Conservation (phyloP, 2,797 vertebrate genomes). For the Sandelia bainsii region DNA sequence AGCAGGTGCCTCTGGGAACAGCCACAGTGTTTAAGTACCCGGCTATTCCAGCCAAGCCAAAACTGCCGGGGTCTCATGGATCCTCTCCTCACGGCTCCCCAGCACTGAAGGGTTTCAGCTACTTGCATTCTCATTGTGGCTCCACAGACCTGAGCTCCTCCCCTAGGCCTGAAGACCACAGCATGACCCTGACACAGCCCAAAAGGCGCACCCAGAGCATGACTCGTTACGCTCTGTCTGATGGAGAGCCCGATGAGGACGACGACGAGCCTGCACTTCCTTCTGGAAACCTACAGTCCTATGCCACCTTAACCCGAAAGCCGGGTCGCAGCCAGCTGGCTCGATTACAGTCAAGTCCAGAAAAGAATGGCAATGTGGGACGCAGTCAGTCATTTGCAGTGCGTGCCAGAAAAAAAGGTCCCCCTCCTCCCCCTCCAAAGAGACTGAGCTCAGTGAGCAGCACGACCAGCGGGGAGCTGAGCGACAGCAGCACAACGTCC, state of each 20-base stretch:
- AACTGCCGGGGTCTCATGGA: constrained; percentile 29
- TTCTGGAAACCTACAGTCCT: constrained; percentile 86
- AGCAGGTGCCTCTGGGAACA: constrained; percentile 82
- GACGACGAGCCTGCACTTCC: constrained; percentile 50
- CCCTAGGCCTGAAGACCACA: constrained; percentile 11
- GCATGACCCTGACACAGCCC: constrained; percentile 55
- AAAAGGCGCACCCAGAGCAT: constrained; percentile 89
- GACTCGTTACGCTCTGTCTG: constrained; percentile 90
- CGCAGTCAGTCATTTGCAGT: constrained; percentile 96
- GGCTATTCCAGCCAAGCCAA: constrained; percentile 82
- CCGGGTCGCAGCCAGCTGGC: constrained; percentile 87
- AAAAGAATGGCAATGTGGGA: constrained; percentile 81
- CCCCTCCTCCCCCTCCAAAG: constrained; percentile 93
- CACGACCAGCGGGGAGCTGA: constrained; percentile 70
- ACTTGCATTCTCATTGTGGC: constrained; percentile 82
- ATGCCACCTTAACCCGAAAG: constrained; percentile 92
- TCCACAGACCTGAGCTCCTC: constrained; percentile 55
- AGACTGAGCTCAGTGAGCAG: constrained; percentile 93
- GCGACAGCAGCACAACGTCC: constrained; percentile 60
- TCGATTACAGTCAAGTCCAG: constrained; percentile 69
- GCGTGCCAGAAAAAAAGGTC: constrained; percentile 91
- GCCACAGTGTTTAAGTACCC: constrained; percentile 89
- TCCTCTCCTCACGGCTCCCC: constrained; percentile 71
- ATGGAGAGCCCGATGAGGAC: constrained; percentile 91
- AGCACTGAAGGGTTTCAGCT: constrained; percentile 84